Evolutionary conservation across 2,888 invertebrate genomes (phyloP).

Genomic region (Philaethria dido): DNA sequence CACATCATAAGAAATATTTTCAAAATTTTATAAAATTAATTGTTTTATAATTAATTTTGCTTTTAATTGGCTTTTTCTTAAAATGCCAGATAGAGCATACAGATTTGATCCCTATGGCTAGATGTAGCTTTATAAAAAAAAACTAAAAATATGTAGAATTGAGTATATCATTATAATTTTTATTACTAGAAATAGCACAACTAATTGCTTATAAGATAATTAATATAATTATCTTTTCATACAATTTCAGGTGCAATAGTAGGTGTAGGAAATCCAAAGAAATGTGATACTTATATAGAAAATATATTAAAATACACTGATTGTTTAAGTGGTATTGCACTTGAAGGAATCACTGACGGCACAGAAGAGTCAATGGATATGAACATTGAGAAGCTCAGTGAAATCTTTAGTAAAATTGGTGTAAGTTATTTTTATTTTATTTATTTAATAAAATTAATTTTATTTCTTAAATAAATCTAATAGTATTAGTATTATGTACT

Average conservation of each 20-base stretch:
- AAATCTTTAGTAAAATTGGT: constrained; percentile 85
- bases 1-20: too few species aligned
- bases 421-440: constrained; percentile 68
- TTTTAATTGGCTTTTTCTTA: too few species aligned
- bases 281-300: constrained; percentile 86
- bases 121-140: too few species aligned
- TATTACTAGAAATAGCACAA: too few species aligned
- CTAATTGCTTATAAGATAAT: not conserved
- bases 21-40: too few species aligned
- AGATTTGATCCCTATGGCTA: too few species aligned
- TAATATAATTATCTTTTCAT: not conserved
- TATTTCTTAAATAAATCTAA: not conserved
- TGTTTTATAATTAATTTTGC: too few species aligned
- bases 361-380: constrained; percentile 83
- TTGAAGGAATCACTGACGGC: constrained; percentile 92
- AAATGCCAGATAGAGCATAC: too few species aligned
- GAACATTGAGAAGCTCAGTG: constrained; percentile 76
- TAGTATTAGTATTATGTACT: not conserved
- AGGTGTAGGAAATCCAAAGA: constrained; percentile 88
- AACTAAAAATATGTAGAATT: too few species aligned
- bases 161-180: too few species aligned
- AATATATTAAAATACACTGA: constrained; percentile 82
- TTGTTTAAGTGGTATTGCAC: constrained; percentile 87
- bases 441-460: too few species aligned
- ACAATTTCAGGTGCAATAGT: constrained; percentile 86